Evolutionary conservation across 2,797 vertebrate species (phyloP).

Genomic region (Rhyacichthys aspro): DNA sequence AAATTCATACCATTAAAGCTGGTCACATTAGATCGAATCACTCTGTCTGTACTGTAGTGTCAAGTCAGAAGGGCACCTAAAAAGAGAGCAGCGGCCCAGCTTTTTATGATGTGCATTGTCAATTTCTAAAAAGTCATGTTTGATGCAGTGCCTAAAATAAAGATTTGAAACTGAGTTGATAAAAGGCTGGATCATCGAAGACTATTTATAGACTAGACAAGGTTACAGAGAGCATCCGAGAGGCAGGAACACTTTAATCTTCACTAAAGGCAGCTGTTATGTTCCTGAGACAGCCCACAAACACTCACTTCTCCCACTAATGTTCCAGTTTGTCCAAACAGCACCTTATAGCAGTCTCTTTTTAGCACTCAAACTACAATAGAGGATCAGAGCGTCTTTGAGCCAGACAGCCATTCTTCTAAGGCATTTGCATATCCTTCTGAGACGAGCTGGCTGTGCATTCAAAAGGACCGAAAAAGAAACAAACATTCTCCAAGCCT

Average conservation of each 20-base stretch:
- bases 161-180: slow-evolving; percentile 34
- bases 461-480: slow-evolving; percentile 73
- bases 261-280: slow-evolving; percentile 51
- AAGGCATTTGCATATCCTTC: slow-evolving; percentile 74
- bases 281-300: slow-evolving; percentile 45
- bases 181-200: slow-evolving; percentile 35
- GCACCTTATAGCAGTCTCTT: slow-evolving; percentile 56
- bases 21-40: too few species aligned
- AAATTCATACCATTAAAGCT: too few species aligned
- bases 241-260: slow-evolving; percentile 52
- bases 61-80: too few species aligned
- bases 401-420: slow-evolving; percentile 75
- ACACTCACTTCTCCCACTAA: slow-evolving; percentile 40
- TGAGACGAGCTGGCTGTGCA: slow-evolving; percentile 69
- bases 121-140: neutral
- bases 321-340: slow-evolving; percentile 59
- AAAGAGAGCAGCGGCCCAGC: too few species aligned
- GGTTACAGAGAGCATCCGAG: slow-evolving; percentile 40
- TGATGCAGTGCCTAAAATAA: slow-evolving; percentile 30
- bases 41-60: too few species aligned
- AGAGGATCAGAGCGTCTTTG: slow-evolving; percentile 68
- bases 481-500: slow-evolving; percentile 68
- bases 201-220: slow-evolving; percentile 52
- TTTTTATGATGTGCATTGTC: neutral
- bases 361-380: slow-evolving; percentile 53